Evolutionary conservation across 2,113 vertebrate genomes (phyloP).

Genomic region (Antigone vipio): DNA sequence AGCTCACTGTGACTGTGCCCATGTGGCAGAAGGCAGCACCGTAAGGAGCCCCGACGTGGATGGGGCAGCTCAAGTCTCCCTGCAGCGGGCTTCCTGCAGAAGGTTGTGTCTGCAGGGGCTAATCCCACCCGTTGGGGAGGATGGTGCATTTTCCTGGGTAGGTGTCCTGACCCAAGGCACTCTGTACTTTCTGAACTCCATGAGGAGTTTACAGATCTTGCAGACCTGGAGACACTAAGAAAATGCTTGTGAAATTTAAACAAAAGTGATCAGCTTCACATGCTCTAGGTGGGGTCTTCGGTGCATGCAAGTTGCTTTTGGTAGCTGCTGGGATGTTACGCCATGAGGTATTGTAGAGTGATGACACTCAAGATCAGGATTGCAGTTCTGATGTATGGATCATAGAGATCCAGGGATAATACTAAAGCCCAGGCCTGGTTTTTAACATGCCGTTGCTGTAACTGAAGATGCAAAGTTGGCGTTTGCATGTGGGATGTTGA

Average conservation of each 20-base stretch:
- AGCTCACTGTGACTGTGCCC: not conserved
- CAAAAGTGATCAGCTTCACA: not conserved
- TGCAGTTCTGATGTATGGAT: not conserved
- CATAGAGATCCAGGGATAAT: not conserved
- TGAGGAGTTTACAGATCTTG: not conserved
- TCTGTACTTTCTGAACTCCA: not conserved
- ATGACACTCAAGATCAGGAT: not conserved
- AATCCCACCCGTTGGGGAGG: not conserved
- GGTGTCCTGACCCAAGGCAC: not conserved
- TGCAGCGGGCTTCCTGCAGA: not conserved
- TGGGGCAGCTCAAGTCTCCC: not conserved
- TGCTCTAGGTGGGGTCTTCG: rapidly evolving
- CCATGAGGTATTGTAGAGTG: not conserved
- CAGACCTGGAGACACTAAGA: not conserved
- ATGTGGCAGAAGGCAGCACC: not conserved
- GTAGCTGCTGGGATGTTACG: not conserved
- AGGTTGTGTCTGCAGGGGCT: not conserved
- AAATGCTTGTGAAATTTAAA: not conserved
- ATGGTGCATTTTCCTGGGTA: not conserved
- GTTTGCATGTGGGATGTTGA: not conserved
- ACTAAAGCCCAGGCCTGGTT: not conserved
- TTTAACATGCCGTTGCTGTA: not conserved
- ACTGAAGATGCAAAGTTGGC: not conserved
- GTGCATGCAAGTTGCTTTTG: not conserved
- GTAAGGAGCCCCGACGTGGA: rapidly evolving